These are phyloP conservation scores for Patella ulyssiponensis DNA, from an alignment of 2,888 invertebrate species.

Conservation along the genomic window DNA sequence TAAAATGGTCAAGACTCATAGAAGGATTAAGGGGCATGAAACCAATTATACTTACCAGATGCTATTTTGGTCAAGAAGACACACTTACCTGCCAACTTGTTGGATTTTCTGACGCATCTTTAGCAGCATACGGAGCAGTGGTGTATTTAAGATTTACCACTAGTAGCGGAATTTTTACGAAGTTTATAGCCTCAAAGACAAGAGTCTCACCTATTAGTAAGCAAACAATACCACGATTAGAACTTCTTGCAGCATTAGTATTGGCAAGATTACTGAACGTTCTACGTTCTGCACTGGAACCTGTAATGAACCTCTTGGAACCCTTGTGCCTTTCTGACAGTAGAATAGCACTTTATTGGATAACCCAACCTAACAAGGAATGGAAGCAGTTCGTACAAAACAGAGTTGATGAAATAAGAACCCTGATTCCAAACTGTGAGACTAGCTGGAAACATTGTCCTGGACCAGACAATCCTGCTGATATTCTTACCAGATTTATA, in stretches of 20 bases:
- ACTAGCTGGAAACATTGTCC: neutral
- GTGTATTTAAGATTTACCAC: neutral
- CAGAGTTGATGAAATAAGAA: neutral
- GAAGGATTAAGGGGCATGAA: neutral
- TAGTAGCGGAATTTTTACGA: neutral
- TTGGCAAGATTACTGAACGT: neutral
- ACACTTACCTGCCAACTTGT: neutral
- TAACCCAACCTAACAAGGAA: neutral
- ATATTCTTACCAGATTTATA: neutral
- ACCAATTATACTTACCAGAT: neutral
- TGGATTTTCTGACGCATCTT: neutral
- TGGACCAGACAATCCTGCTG: neutral
- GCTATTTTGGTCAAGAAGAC: neutral
- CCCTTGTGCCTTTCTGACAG: neutral
- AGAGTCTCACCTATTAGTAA: neutral
- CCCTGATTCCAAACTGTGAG: neutral
- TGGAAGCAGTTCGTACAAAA: conserved; percentile 1
- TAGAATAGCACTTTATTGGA: neutral
- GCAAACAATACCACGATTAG: neutral
- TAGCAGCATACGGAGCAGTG: neutral
- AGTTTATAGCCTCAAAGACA: neutral
- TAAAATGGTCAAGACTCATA: neutral
- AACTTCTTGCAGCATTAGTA: neutral
- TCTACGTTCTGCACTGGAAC: neutral
- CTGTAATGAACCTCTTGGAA: neutral